Percentiles rank a stretch among this genome's conserved stretches.
Conservation (phyloP, 1,140 invertebrate species). For the Drosophila pallidifrons region DNA sequence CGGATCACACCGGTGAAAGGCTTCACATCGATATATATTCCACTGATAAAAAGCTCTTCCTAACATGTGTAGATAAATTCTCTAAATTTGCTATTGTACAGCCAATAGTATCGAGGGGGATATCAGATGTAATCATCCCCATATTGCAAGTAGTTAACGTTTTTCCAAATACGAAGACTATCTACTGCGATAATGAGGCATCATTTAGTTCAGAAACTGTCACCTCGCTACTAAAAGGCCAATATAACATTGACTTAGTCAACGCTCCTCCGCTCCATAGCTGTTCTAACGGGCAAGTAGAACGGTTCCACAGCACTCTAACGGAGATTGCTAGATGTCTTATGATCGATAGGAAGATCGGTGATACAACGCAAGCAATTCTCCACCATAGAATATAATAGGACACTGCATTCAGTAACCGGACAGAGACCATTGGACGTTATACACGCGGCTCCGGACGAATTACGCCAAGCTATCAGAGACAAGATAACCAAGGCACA, state of each 20-base stretch:
- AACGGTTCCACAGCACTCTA: conserved; percentile 28
- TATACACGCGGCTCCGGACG: background rate
- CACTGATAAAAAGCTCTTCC: background rate
- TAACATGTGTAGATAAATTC: background rate
- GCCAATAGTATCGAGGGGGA: background rate
- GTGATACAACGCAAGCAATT: conserved; percentile 10
- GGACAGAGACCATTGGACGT: background rate
- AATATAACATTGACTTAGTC: conserved; percentile 6
- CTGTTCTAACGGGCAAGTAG: conserved; percentile 26
- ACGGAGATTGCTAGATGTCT: conserved; percentile 24
- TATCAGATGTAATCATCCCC: background rate
- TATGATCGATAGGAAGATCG: conserved; percentile 17
- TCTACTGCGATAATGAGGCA: conserved; percentile 9
- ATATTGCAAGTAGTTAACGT: conserved; percentile 4
- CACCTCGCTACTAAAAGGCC: conserved; percentile 5
- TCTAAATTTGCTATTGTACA: conserved; percentile 5
- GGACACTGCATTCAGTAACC: background rate
- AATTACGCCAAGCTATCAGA: background rate
- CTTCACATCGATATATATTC: too few relatives aligned
- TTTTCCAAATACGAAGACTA: background rate
- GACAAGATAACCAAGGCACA: background rate
- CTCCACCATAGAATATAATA: conserved; percentile 3
- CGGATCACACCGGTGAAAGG: too few relatives aligned
- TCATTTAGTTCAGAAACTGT: conserved; percentile 19
- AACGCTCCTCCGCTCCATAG: conserved; percentile 33